These are phyloP conservation scores for Sorex fumeus DNA, from an alignment of 2,113 vertebrate species.

Conservation along the genomic window DNA sequence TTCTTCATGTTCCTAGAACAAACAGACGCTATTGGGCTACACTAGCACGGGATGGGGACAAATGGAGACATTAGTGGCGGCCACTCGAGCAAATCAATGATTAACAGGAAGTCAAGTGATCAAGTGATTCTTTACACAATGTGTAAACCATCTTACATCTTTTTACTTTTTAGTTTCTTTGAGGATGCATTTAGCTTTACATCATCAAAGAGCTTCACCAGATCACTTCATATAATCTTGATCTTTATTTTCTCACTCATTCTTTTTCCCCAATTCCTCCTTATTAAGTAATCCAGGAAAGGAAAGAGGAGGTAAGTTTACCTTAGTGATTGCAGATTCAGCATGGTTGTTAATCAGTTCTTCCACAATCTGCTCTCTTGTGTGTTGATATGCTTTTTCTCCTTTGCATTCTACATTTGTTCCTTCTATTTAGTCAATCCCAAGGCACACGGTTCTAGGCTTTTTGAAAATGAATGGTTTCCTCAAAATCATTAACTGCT, in stretches of 20 bases:
- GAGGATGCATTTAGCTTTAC: no score
- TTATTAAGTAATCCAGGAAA: background rate
- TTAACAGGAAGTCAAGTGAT: no score
- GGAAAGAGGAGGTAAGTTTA: background rate
- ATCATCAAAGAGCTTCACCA: no score
- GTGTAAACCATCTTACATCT: no score
- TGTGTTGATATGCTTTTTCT: constrained; percentile 4
- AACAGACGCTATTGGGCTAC: no score
- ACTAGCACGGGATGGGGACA: no score
- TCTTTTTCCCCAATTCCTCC: background rate
- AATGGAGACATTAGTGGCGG: no score
- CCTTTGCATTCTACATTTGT: background rate
- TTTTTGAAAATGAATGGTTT: background rate
- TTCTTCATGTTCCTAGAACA: no score
- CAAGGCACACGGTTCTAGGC: background rate
- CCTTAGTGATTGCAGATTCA: background rate
- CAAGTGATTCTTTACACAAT: no score
- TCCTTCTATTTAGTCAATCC: background rate
- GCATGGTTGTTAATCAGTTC: background rate
- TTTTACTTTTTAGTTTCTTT: no score
- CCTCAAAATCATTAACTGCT: background rate
- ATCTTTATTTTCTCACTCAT: background rate
- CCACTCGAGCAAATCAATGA: no score
- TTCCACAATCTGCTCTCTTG: background rate
- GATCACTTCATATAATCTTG: no score